Conservation (phyloP, 2,888 invertebrate species). For the Tetanocera ferruginea region DNA sequence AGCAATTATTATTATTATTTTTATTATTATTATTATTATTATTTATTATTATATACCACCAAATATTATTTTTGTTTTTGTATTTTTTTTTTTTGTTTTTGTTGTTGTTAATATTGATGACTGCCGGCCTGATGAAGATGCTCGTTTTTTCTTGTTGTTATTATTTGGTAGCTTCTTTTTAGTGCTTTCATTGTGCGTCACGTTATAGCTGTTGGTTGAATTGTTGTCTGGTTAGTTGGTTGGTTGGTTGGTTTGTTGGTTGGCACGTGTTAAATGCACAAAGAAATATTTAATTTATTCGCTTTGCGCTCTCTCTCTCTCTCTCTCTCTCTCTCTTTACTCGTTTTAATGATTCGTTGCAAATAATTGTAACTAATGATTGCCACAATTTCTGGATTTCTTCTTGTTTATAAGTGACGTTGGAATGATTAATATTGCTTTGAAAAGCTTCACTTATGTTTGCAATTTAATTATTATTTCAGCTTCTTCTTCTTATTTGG, state of each 20-base stretch:
- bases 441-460: neutral
- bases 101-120: neutral
- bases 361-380: too few relatives aligned
- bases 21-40: constrained; percentile 50
- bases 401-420: neutral
- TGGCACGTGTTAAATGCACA: neutral
- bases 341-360: neutral
- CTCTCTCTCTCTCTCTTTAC: neutral
- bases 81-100: constrained; percentile 37
- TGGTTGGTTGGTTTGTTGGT: neutral
- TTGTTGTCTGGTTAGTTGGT: too few relatives aligned
- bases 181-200: neutral
- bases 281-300: neutral
- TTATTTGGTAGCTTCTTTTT: neutral
- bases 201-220: neutral
- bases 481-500: neutral
- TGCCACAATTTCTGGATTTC: too few relatives aligned
- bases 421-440: neutral
- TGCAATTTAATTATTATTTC: neutral
- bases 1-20: constrained; percentile 25
- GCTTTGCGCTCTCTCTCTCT: neutral
- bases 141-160: neutral
- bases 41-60: too few relatives aligned
- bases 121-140: constrained; percentile 17
- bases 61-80: constrained; percentile 40